Evolutionary conservation across 2,888 invertebrate species (phyloP), one percentile per base, ranked within the genome.

Genomic region (Parasteatoda lunata): DNA sequence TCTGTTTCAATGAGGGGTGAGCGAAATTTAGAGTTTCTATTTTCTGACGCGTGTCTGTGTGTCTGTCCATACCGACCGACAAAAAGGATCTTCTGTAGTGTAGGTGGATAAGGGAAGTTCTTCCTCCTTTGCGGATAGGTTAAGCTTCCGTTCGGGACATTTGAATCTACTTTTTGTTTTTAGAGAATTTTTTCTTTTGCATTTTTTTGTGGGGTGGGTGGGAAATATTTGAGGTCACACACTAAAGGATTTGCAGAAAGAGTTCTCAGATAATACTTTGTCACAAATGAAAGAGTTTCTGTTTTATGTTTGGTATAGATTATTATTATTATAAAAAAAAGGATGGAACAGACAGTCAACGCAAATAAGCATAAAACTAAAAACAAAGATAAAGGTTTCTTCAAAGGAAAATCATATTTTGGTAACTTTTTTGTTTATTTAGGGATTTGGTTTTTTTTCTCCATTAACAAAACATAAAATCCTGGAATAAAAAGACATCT

Each of bases 11-110:
- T 9, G 9, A 59, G 59, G 59, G 59, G 59, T 59, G 59, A 59
- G n/a, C 9, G 59, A n/a, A 59, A 59, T 59, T 59, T n/a, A 9
- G 9, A 13, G 59, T 59, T 59, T 59, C 59, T 59, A 59, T 59
- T 59, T 59, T 59, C n/a, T n/a, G 59, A 59, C 59, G n/a, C 59
- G n/a, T 59, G 59, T n/a, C 9, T n/a, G 59, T n/a, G 59, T 59
- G 59, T 59, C 59, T 59, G 59, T 59, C 59, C 59, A n/a, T 59
- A 59, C 54, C 59, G 59, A 59, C 59, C 59, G 59, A 59, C 59
- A 59, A 59, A 59, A 59, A n/a, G 8, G 59, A 59, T 59, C 59
- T 59, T 59, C n/a, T 59, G 9, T 0, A n/a, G 59, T 11, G 59
- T 9, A n/a, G 9, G 59, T 59, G 59, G n/a, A 7, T 9, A 59